Base-by-base conservation (phyloP, 2,888 invertebrate species). In the Hyalella azteca region DNA sequence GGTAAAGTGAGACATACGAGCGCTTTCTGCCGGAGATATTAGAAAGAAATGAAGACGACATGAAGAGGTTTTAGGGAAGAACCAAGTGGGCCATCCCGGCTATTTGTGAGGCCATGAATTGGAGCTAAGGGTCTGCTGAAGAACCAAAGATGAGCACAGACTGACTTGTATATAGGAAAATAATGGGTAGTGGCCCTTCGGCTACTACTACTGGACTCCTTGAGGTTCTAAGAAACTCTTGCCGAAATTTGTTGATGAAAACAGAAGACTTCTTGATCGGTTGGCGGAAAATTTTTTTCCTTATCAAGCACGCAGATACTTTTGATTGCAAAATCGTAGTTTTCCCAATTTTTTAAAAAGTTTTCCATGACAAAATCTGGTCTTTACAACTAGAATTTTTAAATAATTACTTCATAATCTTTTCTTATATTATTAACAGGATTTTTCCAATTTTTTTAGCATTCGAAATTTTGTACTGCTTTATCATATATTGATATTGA, bases 41-140 rank as follows among this genome's bases (percentile, higher is more conserved):
- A 66, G 66, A 66, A 66, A 66, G 66, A 66, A 66, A 66, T 66
- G 66, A 66, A 36, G 66, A 66, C 66, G 66, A 66, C 66, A 66
- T 66, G 66, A 66, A 66, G 66, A 66, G 66, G 66, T 66, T 66
- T 66, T 66, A 66, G 66, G 66, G 66, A 66, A 66, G 66, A 66
- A 66, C 66, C 66, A 66, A 66, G 66, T 66, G 66, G 66, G 66
- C 66, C 66, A 66, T 66, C 66, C 3, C 66, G n/a, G 66, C 66
- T 66, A 66, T 66, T 66, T 66, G 66, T 66, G 66, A 66, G 66
- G 66, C 66, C 66, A 66, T 66, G 66, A 66, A 66, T 66, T 66
- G 66, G 66, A 66, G 66, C 66, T 66, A 66, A 66, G 66, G 66
- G 66, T 66, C 66, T 66, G 66, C 66, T 66, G 66, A 66, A 66